Conservation (phyloP, 2,888 invertebrate genomes). For the Drosophila paramelanica region DNA sequence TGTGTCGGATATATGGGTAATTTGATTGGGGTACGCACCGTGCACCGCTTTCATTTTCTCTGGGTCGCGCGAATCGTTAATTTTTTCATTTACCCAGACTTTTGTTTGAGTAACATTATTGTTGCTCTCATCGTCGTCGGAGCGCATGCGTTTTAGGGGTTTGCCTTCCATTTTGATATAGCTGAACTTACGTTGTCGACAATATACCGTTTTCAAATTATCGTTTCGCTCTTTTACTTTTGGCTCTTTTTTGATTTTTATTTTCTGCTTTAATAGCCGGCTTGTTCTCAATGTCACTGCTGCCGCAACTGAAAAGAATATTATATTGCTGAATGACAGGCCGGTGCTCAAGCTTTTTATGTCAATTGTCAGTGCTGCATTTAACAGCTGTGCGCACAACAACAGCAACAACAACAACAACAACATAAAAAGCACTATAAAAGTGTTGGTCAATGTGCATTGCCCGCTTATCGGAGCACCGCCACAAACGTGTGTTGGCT, state of each 20-base stretch:
- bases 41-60: constrained; percentile 76
- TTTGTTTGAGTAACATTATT: constrained; percentile 68
- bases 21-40: constrained; percentile 49
- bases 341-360: neutral
- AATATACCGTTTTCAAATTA: neutral
- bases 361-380: constrained; percentile 9
- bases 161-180: constrained; percentile 38
- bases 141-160: constrained; percentile 55
- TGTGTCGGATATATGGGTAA: too few relatives aligned
- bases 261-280: neutral
- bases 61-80: constrained; percentile 57
- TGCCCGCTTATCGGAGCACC: neutral
- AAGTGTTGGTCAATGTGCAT: constrained; percentile 7
- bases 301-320: constrained; percentile 10
- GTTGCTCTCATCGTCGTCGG: constrained; percentile 60
- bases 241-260: neutral
- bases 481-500: too few relatives aligned
- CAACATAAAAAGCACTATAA: neutral
- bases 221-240: neutral
- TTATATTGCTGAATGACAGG: neutral
- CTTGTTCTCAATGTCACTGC: neutral
- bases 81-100: constrained; percentile 70
- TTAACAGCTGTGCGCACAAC: neutral
- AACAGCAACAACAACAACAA: neutral
- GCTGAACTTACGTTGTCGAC: neutral